Conservation (phyloP, 2,113 vertebrate species). For the Ascaphus truei region DNA sequence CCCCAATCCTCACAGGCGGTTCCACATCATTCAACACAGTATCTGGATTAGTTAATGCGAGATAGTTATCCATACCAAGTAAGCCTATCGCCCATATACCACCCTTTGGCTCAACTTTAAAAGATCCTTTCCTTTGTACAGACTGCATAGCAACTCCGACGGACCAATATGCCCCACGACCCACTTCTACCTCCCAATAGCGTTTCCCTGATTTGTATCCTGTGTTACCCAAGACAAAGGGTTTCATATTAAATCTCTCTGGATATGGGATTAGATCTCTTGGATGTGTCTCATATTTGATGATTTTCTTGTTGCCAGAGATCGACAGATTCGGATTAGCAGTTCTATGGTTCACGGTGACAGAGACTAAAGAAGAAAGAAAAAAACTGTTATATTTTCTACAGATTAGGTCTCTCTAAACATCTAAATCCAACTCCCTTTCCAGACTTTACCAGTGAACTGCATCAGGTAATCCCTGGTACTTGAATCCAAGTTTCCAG, state of each 20-base stretch:
- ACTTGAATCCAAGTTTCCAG: too few species aligned
- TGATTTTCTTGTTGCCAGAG: slow-evolving; percentile 43
- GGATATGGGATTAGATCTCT: slow-evolving; percentile 10
- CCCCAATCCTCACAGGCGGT: slow-evolving; percentile 35
- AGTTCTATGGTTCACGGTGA: slow-evolving; percentile 47
- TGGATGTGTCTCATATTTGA: slow-evolving; percentile 34
- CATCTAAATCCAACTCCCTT: too few species aligned
- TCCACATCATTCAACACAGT: slow-evolving; percentile 33
- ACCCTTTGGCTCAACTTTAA: slow-evolving; percentile 38
- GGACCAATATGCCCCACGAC: slow-evolving; percentile 47
- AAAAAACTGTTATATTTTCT: too few species aligned
- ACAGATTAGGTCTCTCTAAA: too few species aligned
- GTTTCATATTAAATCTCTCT: slow-evolving; percentile 48
- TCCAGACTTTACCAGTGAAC: not conserved
- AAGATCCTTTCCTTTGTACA: slow-evolving; percentile 43
- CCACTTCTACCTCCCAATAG: slow-evolving; percentile 60
- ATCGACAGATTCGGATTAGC: slow-evolving; percentile 53
- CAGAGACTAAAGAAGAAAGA: not conserved
- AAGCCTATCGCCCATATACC: slow-evolving; percentile 51
- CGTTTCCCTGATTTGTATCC: slow-evolving; percentile 40
- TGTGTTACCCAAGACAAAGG: slow-evolving; percentile 43
- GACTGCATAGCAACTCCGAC: slow-evolving; percentile 44
- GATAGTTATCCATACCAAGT: slow-evolving; percentile 48
- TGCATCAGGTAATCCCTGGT: not conserved
- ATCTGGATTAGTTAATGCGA: slow-evolving; percentile 39